Base-by-base conservation (phyloP, 2,888 invertebrate species). In the Calameuta idolon region DNA sequence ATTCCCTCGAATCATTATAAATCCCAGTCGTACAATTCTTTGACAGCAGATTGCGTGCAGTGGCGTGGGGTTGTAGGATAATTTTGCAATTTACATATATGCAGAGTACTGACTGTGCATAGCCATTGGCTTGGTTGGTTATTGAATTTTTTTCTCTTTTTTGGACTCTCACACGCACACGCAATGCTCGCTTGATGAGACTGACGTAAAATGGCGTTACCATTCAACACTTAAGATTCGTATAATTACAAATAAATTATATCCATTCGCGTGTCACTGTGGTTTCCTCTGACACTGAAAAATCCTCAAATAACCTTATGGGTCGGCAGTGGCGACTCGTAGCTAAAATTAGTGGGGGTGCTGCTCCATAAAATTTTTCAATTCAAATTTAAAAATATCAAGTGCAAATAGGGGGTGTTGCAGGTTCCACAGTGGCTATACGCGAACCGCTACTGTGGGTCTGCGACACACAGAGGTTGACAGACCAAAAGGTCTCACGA, bases 391-490 rank as follows among this genome's bases (percentile, higher is more conserved):
- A n/a, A 35, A 12, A 12, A 35, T 35, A 12, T 35, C 3, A 35
- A 12, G 12, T 35, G 35, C 12, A 12, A 35, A 35, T 12, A 35
- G 35, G 35, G 35, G 35, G 1, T 3, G 35, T 1, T 35, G 12
- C 12, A 35, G 3, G 12, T 35, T 35, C 3, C 35, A 12, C 35
- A 12, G 35, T 35, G 35, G 12, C 35, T 35, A 35, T 12, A 35
- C 0, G 12, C 12, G 35, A 35, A 12, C 35, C 35, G 12, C 35
- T 3, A 35, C 12, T 35, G 35, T 9, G 9, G 55, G 23, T 83
- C 33, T 34, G 30, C 31, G 68, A 74, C 40, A 73, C 75, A 79
- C 83, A 80, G 82, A 83, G 80, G 83, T 77, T 83, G 80, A 83
- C 82, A 75, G 75, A 81, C 75, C 71, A 69, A 83, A 79, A 77